Evolutionary conservation across 2,888 invertebrate genomes (phyloP), one percentile per base, ranked within the genome.

Genomic region (Pyrrhia umbra): DNA sequence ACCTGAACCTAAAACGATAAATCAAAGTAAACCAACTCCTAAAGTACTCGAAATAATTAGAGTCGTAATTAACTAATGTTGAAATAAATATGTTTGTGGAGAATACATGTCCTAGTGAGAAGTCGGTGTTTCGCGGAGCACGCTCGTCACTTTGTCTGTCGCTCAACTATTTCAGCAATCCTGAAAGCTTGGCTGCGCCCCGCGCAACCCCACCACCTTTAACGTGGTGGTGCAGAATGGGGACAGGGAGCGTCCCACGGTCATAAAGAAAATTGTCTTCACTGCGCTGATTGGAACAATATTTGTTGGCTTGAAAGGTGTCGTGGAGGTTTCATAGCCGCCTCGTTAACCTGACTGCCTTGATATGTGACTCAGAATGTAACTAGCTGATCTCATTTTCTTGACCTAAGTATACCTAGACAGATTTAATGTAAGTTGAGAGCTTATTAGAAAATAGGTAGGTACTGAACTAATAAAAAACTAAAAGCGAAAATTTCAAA

Each of bases 241-340:
- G 94, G 91, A 88, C 92, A 93, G 92, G 94, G 94, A 90, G 94
- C 91, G 94, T 90, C 93, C 89, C 88, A 75, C 66, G 67, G 75
- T 87, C 86, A 92, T 94, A 93, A 93, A 94, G 94, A 92, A 94
- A 92, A 91, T 90, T 85, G 92, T 93, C 94, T 94, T 92, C 84
- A 81, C 83, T 84, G 78, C 82, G 81, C 88, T 92, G 92, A 93
- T 94, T 93, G 93, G 89, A 89, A 89, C 91, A 87, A 89, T 92
- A 89, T 92, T 93, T 91, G 92, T 81, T 85, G 81, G 71, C 78
- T 74, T 42, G 72, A 83, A 84, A 84, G 86, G 89, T 86, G 86
- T 83, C 82, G 77, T 72, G 79, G 78, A 77, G 77, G 54, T 52
- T 66, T 68, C 57, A 75, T 66, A 39, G 73, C 49, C 15, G 47